phyloP scores from a whole-genome alignment of 2,888 invertebrate genomes.

The Adela reaumurella region DNA sequence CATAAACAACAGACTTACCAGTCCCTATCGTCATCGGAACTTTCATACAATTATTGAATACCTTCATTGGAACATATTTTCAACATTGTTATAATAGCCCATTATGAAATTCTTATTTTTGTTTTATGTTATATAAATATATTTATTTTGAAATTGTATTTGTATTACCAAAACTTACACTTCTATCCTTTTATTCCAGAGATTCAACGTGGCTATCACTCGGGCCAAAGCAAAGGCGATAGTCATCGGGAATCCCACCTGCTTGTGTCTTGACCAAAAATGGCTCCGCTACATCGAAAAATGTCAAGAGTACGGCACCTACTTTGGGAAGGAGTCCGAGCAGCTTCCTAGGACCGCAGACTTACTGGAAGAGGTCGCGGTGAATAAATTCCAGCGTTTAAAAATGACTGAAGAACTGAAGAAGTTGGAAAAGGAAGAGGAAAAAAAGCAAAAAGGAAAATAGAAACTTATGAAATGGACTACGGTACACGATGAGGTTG shows the following conservation, averaged over 20 bases:
- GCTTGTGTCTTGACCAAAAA: slow-evolving; percentile 27
- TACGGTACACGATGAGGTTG: no score
- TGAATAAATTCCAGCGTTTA: not conserved
- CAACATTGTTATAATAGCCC: no score
- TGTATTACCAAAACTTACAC: no score
- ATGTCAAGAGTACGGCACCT: slow-evolving; percentile 24
- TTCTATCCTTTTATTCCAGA: slow-evolving; percentile 42
- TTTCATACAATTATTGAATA: no score
- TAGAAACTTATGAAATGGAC: not conserved
- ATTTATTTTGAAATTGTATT: no score
- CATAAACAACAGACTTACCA: no score
- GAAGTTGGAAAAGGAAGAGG: not conserved
- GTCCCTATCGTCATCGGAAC: no score
- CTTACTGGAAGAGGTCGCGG: not conserved
- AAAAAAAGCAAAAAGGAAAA: not conserved
- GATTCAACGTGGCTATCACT: slow-evolving; percentile 74
- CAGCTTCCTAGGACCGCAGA: not conserved
- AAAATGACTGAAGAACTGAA: not conserved
- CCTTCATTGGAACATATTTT: no score
- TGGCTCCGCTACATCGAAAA: slow-evolving; percentile 34
- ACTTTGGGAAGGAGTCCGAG: slow-evolving; percentile 26
- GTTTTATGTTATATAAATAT: no score
- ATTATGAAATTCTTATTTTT: no score
- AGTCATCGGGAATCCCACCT: slow-evolving; percentile 51
- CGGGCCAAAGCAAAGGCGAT: slow-evolving; percentile 70